A percentile compares a stretch with the other conserved stretches of the same genome.
These are phyloP conservation scores for Zele albiditarsus DNA, from an alignment of 2,888 invertebrate genomes.

Conservation along the genomic window DNA sequence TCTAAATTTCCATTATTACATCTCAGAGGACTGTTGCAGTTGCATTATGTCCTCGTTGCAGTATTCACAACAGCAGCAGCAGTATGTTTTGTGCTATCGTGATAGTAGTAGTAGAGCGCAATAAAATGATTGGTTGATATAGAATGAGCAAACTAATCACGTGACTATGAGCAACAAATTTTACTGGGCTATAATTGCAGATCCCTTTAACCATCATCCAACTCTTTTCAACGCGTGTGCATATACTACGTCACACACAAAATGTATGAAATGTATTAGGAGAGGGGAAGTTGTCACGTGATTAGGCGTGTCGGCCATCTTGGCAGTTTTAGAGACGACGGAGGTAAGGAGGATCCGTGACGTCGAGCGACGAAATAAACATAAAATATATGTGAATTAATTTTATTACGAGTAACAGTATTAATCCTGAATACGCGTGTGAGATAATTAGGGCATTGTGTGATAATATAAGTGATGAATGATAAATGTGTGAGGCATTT, in stretches of 20 bases:
- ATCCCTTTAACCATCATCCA: slow-evolving; percentile 8
- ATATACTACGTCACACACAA: slow-evolving; percentile 62
- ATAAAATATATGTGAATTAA: slow-evolving; percentile 61
- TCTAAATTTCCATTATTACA: slow-evolving; percentile 12
- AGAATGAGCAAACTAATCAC: slow-evolving; percentile 38
- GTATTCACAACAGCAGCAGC: background rate
- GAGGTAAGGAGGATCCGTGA: slow-evolving; percentile 66
- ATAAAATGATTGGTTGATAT: slow-evolving; percentile 22
- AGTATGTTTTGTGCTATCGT: too few species aligned
- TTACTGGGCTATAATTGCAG: slow-evolving; percentile 5
- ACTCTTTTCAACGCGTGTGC: slow-evolving; percentile 1
- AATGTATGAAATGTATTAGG: slow-evolving; percentile 51
- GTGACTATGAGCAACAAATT: slow-evolving; percentile 41
- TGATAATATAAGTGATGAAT: slow-evolving; percentile 42
- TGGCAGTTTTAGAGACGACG: slow-evolving; percentile 66
- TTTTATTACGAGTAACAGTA: slow-evolving; percentile 23
- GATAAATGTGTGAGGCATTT: slow-evolving; percentile 42
- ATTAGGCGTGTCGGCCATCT: slow-evolving; percentile 61
- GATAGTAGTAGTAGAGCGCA: background rate
- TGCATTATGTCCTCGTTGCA: slow-evolving; percentile 35
- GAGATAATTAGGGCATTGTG: background rate
- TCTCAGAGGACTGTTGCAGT: slow-evolving; percentile 50
- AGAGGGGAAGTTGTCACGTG: slow-evolving; percentile 59
- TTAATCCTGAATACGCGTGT: slow-evolving; percentile 10
- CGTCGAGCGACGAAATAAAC: slow-evolving; percentile 64